Conservation (phyloP, 2,113 vertebrate genomes). For the Spilogale gracilis region DNA sequence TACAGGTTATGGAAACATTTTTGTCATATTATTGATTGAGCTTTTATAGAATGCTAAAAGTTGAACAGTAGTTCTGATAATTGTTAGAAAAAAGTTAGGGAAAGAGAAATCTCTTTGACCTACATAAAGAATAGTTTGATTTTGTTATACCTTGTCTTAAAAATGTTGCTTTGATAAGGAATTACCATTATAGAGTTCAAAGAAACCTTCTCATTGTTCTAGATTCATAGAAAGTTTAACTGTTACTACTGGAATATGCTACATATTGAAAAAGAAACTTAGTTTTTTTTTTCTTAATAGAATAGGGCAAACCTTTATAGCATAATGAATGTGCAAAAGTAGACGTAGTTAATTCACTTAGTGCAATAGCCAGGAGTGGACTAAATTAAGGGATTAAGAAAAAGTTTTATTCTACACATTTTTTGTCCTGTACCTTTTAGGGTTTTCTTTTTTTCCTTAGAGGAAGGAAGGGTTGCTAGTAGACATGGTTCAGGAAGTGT, state of each 20-base stretch:
- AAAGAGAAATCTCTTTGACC: constrained; percentile 2
- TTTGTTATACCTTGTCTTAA: constrained; percentile 39
- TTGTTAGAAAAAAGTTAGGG: constrained; percentile 39
- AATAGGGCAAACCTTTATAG: constrained; percentile 43
- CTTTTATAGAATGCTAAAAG: constrained; percentile 28
- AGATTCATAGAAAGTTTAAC: constrained; percentile 62
- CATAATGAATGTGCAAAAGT: constrained; percentile 31
- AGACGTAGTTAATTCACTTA: constrained; percentile 43
- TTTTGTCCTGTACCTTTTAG: constrained; percentile 31
- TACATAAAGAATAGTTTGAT: constrained; percentile 50
- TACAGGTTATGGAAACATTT: not conserved
- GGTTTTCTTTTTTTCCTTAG: not conserved
- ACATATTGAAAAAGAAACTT: constrained; percentile 64
- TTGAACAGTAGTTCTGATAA: constrained; percentile 53
- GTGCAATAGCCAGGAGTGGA: not conserved
- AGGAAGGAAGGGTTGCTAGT: not conserved
- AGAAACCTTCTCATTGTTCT: constrained; percentile 50
- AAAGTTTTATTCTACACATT: constrained; percentile 48
- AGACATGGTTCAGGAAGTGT: constrained; percentile 58
- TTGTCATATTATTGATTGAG: not conserved
- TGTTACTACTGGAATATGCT: constrained; percentile 28
- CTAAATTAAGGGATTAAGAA: constrained; percentile 42
- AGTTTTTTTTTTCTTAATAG: not conserved
- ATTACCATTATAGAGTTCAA: constrained; percentile 27
- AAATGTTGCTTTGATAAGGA: constrained; percentile 15